A percentile compares a stretch with the other conserved stretches of the same genome.
phyloP scores from a whole-genome alignment of 2,113 vertebrate genomes.

The Mixornis gularis region DNA sequence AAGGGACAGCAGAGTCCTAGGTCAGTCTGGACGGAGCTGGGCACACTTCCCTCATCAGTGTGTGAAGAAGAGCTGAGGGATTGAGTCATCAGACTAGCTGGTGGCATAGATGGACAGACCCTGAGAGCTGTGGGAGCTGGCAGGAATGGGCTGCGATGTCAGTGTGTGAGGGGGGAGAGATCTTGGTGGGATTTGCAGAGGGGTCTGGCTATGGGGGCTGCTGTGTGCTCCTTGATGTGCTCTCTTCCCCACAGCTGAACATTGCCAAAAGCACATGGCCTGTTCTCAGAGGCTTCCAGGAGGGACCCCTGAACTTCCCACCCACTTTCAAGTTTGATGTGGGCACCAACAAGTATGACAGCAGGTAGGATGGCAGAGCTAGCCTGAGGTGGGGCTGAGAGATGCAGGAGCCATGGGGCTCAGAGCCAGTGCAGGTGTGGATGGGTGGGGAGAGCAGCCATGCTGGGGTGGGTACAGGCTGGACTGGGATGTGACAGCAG shows the following conservation, averaged over 20 bases:
- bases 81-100: not conserved
- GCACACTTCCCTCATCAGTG: not conserved
- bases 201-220: not conserved
- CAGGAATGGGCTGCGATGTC: not conserved
- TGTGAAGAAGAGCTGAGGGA: not conserved
- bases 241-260: constrained; percentile 81
- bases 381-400: not conserved
- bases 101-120: not conserved
- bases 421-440: not conserved
- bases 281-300: constrained; percentile 89
- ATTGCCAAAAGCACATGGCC: constrained; percentile 89
- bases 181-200: fast-evolving
- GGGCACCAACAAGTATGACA: constrained; percentile 94
- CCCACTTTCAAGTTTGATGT: constrained; percentile 98
- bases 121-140: not conserved
- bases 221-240: not conserved
- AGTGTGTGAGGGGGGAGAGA: not conserved
- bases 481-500: not conserved
- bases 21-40: not conserved
- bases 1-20: not conserved
- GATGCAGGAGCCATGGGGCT: not conserved
- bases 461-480: fast-evolving
- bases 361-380: constrained; percentile 77
- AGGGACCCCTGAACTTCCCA: constrained; percentile 89
- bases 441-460: not conserved